Conservation (phyloP, 1,140 invertebrate species). For the Zeugodacus cucurbitae region DNA sequence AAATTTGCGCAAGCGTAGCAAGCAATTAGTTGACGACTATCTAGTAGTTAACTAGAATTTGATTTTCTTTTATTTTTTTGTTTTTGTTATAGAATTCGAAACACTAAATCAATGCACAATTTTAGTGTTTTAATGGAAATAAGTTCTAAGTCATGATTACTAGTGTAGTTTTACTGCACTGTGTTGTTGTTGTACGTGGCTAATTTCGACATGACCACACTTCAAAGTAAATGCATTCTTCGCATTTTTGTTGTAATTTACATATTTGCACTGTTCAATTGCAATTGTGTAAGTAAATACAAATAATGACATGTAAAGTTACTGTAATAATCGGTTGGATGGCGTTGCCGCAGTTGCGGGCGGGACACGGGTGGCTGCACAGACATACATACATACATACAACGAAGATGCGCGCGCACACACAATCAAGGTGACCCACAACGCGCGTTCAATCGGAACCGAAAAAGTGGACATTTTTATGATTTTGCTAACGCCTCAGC, state of each 20-base stretch:
- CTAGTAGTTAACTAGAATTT: neutral
- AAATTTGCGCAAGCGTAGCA: neutral
- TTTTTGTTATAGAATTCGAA: neutral
- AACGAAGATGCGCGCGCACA: neutral
- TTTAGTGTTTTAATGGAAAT: neutral
- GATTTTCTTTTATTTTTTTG: no score
- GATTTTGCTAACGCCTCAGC: neutral
- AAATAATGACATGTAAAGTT: neutral
- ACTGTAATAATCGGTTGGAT: neutral
- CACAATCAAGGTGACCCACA: neutral
- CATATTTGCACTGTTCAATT: neutral
- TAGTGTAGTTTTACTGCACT: neutral
- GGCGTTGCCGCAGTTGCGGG: neutral
- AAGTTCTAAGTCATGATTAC: neutral
- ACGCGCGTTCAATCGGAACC: neutral
- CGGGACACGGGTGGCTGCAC: neutral
- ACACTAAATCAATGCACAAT: neutral
- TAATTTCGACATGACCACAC: neutral
- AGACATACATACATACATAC: neutral
- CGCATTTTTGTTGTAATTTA: neutral
- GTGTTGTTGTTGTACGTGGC: neutral
- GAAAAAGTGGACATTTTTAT: neutral
- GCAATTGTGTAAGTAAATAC: neutral
- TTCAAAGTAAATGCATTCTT: slow-evolving; percentile 5
- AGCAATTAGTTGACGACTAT: neutral